Conservation (phyloP, 2,797 vertebrate species). For the Pelodytes ibericus region DNA sequence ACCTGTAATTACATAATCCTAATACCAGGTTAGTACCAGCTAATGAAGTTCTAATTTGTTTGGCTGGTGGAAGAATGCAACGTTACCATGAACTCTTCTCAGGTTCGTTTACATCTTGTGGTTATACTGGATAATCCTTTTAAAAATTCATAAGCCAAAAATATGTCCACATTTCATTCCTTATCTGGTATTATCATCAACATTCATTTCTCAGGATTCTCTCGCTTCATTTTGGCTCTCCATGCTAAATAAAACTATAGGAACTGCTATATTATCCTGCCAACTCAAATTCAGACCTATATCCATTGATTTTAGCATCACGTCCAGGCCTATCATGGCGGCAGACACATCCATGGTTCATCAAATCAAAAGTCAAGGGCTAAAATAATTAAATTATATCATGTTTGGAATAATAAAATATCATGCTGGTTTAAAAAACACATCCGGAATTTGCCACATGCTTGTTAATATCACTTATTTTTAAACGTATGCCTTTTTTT, state of each 20-base stretch:
- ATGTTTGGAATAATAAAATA: background rate
- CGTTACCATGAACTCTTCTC: background rate
- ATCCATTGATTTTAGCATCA: constrained; percentile 20
- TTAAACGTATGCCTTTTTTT: no score
- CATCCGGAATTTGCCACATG: no score
- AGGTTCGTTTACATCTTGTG: constrained; percentile 25
- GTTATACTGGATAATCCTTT: constrained; percentile 12
- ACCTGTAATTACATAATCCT: background rate
- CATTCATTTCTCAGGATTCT: constrained; percentile 42
- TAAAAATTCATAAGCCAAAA: constrained; percentile 24
- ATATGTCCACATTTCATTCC: constrained; percentile 24
- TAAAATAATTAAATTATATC: constrained; percentile 4
- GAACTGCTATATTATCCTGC: constrained; percentile 5
- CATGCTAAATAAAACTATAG: constrained; percentile 26
- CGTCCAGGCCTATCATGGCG: background rate
- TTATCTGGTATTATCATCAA: constrained; percentile 50
- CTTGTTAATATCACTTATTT: no score
- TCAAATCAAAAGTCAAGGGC: constrained; percentile 6
- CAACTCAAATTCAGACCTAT: background rate
- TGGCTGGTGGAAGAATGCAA: background rate
- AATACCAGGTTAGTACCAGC: background rate
- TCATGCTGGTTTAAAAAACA: background rate
- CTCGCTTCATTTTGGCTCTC: constrained; percentile 30
- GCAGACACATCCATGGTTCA: background rate
- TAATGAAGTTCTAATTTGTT: background rate